Base-by-base conservation (phyloP, 1,140 invertebrate species). In the Battus philenor region DNA sequence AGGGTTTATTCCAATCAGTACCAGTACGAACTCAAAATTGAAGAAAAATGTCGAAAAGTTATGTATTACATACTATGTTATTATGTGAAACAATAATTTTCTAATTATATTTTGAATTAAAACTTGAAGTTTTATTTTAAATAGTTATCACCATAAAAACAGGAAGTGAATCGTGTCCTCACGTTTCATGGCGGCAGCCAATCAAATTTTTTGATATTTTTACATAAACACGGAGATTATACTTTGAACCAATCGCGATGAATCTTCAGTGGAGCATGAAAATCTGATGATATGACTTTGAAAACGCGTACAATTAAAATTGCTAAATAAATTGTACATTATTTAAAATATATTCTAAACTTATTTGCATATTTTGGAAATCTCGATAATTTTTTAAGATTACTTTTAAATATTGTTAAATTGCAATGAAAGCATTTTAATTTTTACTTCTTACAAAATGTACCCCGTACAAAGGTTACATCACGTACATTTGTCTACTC, bases 131-230 rank as follows among this genome's bases (percentile, higher is more conserved):
- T 49, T 46, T 26, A 50, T 44, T 41, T 54, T 43, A 43, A 33
- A 50, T 43, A 45, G 32, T 39, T 39, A 39, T 39, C 38, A 26
- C 24, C 6, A 29, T 16, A 26, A 49, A 15, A 65, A 81, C 77
- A 83, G 79, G 80, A 84, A 84, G 69, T 82, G 71, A 72, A 62
- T 79, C 64, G 68, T 84, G 75, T 79, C 68, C 52, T 73, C 64
- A 75, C 61, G 58, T 72, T 74, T 69, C 59, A 54, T 69, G 68
- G 68, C 70, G 73, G 64, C 60, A 75, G 43, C 80, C 77, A 84
- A 80, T 84, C 31, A 53, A 24, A 72, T 50, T 24, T 15, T 0
- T 11, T 11, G 39, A 50, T 61, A 54, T 38, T 64, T 61, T 59
- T 76, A 62, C 53, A 73, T 75, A 75, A 80, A 77, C 61, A 69